Conservation (phyloP, 2,888 invertebrate genomes). For the Ochropacha duplaris region DNA sequence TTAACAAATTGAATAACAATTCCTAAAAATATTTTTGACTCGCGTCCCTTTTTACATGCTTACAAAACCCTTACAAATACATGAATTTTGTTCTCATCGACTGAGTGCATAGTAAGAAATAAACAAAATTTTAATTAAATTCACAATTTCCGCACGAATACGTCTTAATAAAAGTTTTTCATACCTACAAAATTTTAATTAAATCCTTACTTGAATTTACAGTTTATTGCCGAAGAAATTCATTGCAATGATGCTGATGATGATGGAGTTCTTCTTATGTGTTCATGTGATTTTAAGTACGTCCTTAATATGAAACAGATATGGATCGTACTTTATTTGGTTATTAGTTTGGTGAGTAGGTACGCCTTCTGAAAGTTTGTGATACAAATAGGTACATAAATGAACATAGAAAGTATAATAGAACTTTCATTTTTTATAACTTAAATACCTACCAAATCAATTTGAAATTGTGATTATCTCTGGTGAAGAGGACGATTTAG, state of each 20-base stretch:
- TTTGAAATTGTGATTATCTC: too few relatives aligned
- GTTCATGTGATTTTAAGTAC: slow-evolving; percentile 41
- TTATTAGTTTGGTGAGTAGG: slow-evolving; percentile 52
- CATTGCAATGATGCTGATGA: slow-evolving; percentile 40
- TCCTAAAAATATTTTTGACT: too few relatives aligned
- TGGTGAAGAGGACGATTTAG: too few relatives aligned
- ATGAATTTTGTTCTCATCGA: not conserved
- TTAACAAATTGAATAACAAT: too few relatives aligned
- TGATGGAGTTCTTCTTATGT: slow-evolving; percentile 40
- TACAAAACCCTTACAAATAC: not conserved
- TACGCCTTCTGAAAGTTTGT: not conserved
- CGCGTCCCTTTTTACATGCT: too few relatives aligned
- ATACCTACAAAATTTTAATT: slow-evolving; percentile 52
- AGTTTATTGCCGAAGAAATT: slow-evolving; percentile 52
- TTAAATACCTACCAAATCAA: too few relatives aligned
- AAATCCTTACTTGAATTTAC: slow-evolving; percentile 37
- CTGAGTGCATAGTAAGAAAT: not conserved
- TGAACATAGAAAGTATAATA: too few relatives aligned
- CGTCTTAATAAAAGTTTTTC: slow-evolving; percentile 28
- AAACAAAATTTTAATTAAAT: not conserved
- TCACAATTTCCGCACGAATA: slow-evolving; percentile 31
- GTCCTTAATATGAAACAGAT: slow-evolving; percentile 63
- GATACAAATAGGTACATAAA: too few relatives aligned
- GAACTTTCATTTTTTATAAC: too few relatives aligned
- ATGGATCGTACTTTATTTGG: slow-evolving; percentile 46